phyloP scores from a whole-genome alignment of 2,888 invertebrate species.

The Frankliniella intonsa region DNA sequence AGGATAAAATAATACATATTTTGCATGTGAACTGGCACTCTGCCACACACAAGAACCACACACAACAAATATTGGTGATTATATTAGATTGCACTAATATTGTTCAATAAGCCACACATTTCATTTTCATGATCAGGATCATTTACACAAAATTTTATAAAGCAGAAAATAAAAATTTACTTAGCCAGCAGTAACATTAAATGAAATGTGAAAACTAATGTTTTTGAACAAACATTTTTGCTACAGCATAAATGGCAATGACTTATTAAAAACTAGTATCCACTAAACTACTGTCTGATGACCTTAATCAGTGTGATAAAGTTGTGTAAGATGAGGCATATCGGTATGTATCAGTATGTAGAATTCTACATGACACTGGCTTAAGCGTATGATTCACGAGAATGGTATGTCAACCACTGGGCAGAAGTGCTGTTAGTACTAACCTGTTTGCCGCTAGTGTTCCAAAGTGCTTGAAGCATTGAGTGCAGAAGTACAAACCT shows the following conservation, averaged over 20 bases:
- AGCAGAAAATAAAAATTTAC: background rate
- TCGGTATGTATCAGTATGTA: no score
- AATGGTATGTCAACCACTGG: no score
- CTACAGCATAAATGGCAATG: background rate
- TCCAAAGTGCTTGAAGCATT: conserved; percentile 9
- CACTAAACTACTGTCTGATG: no score
- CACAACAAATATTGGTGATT: conserved; percentile 14
- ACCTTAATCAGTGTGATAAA: no score
- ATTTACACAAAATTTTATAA: background rate
- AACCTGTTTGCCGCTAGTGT: conserved; percentile 1
- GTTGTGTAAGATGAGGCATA: no score
- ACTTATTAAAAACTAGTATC: no score
- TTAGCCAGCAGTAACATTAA: background rate
- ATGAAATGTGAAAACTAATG: no score
- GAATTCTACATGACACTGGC: no score
- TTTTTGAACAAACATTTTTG: background rate
- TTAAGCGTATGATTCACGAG: no score
- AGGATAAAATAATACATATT: background rate
- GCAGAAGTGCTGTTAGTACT: background rate
- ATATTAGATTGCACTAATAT: background rate
- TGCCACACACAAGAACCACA: background rate
- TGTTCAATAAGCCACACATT: background rate
- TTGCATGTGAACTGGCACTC: background rate
- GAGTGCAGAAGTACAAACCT: conserved; percentile 7
- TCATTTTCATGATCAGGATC: background rate